Evolutionary conservation across 2,888 invertebrate species (phyloP).

Genomic region (Conops quadrifasciatus): DNA sequence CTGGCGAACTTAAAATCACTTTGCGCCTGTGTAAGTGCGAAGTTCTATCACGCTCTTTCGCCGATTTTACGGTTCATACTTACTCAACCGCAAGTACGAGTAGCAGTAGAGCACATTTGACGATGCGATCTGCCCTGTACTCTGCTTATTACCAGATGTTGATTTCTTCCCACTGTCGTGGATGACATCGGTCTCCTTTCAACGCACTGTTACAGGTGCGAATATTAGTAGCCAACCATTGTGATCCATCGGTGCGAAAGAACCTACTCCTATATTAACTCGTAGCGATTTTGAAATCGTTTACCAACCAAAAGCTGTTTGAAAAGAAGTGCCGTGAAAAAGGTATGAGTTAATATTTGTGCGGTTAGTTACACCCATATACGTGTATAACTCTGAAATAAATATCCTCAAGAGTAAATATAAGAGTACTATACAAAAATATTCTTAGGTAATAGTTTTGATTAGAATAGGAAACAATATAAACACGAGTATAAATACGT

Average conservation of each 20-base stretch:
- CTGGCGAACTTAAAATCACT: slow-evolving; percentile 7
- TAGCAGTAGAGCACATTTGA: slow-evolving; percentile 43
- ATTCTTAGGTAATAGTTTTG: no score
- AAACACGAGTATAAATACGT: no score
- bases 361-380: no score
- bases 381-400: no score
- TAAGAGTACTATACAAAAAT: no score
- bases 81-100: slow-evolving; percentile 56
- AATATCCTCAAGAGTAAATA: no score
- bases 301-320: no score
- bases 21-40: slow-evolving; percentile 3
- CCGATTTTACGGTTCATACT: slow-evolving; percentile 41
- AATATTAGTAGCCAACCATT: slow-evolving; percentile 63
- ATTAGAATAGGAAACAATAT: no score
- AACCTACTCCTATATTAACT: no score
- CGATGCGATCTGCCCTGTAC: slow-evolving; percentile 10
- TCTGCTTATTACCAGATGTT: slow-evolving; percentile 1
- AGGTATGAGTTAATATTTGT: no score
- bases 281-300: no score
- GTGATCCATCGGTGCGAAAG: slow-evolving; percentile 43
- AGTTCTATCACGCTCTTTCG: slow-evolving; percentile 21
- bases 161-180: slow-evolving; percentile 10
- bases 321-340: no score
- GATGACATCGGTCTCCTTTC: slow-evolving; percentile 39
- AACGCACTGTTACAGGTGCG: slow-evolving; percentile 57